Conservation (phyloP, 2,113 vertebrate species). For the Theropithecus gelada region DNA sequence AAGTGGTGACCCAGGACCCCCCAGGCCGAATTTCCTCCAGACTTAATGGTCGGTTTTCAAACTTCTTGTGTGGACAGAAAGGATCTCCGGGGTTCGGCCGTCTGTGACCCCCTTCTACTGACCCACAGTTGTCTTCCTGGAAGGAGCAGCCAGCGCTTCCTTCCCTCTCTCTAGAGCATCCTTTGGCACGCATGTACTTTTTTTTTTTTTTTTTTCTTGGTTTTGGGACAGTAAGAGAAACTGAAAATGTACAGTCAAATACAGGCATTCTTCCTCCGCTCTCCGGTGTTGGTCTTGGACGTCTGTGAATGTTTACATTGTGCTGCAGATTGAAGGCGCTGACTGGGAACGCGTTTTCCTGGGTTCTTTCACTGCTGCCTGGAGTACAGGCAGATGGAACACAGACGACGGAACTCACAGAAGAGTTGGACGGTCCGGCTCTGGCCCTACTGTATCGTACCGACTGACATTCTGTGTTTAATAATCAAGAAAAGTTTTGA, state of each 20-base stretch:
- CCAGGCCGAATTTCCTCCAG: neutral
- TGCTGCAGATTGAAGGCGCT: neutral
- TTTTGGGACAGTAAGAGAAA: slow-evolving; percentile 56
- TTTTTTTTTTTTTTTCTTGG: neutral
- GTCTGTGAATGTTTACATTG: slow-evolving; percentile 48
- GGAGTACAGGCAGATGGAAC: too few species aligned
- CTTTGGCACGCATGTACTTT: neutral
- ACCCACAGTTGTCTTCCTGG: slow-evolving; percentile 40
- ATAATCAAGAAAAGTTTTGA: neutral
- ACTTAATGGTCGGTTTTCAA: neutral
- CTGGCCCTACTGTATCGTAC: neutral
- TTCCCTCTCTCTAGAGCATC: slow-evolving; percentile 29
- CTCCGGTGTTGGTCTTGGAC: neutral
- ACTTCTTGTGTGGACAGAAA: neutral
- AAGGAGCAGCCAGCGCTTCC: neutral
- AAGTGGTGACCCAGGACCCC: neutral
- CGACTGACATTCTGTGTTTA: neutral
- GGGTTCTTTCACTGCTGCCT: neutral
- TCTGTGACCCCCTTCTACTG: neutral
- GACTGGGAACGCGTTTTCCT: neutral
- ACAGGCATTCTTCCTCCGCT: neutral
- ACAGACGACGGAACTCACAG: too few species aligned
- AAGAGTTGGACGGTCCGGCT: neutral
- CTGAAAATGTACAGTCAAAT: neutral
- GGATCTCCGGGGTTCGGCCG: neutral